Evolutionary conservation across 2,797 vertebrate species (phyloP).

Genomic region (Oreochromis mossambicus): DNA sequence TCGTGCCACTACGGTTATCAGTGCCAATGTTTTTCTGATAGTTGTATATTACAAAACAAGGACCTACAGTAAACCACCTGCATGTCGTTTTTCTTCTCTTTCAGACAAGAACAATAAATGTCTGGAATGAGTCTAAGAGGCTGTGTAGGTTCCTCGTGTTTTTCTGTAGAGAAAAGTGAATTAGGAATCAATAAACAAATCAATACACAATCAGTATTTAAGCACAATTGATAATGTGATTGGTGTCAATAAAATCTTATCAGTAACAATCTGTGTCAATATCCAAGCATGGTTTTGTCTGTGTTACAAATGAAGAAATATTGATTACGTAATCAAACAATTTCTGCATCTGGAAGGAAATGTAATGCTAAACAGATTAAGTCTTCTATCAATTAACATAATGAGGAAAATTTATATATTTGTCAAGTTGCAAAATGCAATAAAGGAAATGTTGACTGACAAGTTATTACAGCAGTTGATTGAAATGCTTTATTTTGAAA

Average conservation of each 20-base stretch:
- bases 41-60: not conserved
- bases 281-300: not conserved
- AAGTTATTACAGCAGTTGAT: not conserved
- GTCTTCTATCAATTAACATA: not conserved
- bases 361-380: not conserved
- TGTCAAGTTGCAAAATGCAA: not conserved
- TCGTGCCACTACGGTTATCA: not conserved
- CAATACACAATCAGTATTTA: not conserved
- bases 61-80: not conserved
- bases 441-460: not conserved
- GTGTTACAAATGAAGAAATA: not conserved
- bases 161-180: not conserved
- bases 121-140: not conserved
- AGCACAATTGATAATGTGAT: not conserved
- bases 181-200: not conserved
- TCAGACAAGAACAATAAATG: accelerated
- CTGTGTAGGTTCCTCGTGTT: not conserved
- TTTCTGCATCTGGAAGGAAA: not conserved
- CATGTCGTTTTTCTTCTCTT: not conserved
- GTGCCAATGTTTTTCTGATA: not conserved
- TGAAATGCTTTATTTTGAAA: not conserved
- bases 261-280: not conserved
- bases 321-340: not conserved
- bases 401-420: not conserved
- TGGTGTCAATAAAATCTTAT: not conserved